Base-by-base conservation (phyloP, 2,113 vertebrate genomes). In the Passer montanus region DNA sequence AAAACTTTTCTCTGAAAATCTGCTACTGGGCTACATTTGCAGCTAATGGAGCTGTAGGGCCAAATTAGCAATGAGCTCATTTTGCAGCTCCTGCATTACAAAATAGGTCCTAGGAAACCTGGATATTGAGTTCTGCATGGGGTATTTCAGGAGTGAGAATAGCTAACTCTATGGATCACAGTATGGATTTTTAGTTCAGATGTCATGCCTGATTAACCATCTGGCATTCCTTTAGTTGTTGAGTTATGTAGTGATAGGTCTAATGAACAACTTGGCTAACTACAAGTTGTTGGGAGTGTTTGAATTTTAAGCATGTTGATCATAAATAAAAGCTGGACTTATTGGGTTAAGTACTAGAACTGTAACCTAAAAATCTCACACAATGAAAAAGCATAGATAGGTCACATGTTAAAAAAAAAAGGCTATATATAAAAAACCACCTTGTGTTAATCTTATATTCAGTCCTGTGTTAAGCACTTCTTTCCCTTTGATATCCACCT, bases 341-440 rank as follows among this genome's bases (percentile, higher is more conserved):
- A 20, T 7, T 41, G 11, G 33, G 13, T 23, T 78, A 78, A 60
- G 15, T 39, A 53, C 15, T 33, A 69, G 53, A 90, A 66, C 12
- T 28, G n/a, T 26, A 69, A 84, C 23, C 7, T 58, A 58, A 90
- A 90, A 89, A 37, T 46, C 50, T 68, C 37, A 77, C 13, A 56
- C 22, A 49, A 11, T 41, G 55, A 90, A 46, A 15, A 83, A 73
- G 17, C n/a, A 64, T 22, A 76, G 11, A 56, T 76, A 78, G 11
- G 31, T 11, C 52, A 30, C 15, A 70, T 6, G 15, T 16, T 37
- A 55, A 39, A 64, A 83, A 55, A 72, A 46, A 24, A 31, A 50
- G 50, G 15, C n/a, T 10, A 26, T 41, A 28, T 22, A 35, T 17
- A 47, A 50, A n/a, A 77, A 59, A 10, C 0, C 0, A 3, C 7